Conservation (phyloP, 2,113 vertebrate genomes). For the Aplodontia rufa region DNA sequence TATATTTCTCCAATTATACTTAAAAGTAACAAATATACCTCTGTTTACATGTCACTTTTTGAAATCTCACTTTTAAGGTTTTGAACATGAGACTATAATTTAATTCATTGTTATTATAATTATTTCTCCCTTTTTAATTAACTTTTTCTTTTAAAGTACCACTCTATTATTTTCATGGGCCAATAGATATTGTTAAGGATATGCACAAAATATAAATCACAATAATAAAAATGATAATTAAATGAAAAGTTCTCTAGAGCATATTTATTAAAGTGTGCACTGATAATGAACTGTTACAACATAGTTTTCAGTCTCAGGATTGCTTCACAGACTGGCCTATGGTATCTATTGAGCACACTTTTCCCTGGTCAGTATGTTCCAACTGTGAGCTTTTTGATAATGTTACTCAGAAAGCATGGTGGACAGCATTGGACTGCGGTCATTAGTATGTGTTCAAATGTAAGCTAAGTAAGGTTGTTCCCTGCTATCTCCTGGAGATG, state of each 20-base stretch:
- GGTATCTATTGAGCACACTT: background rate
- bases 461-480: background rate
- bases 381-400: background rate
- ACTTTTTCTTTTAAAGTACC: background rate
- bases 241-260: background rate
- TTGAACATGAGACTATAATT: background rate
- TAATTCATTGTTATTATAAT: background rate
- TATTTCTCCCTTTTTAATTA: constrained; percentile 9
- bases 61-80: constrained; percentile 10
- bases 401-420: background rate
- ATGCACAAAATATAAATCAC: background rate
- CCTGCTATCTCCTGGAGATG: background rate
- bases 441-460: background rate
- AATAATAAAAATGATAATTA: background rate
- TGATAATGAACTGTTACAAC: background rate
- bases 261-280: background rate
- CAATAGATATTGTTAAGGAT: background rate
- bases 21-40: background rate
- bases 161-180: background rate
- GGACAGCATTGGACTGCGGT: background rate
- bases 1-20: background rate
- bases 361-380: background rate
- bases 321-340: background rate
- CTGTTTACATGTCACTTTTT: background rate
- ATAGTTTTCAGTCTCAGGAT: background rate